phyloP scores from a whole-genome alignment of 2,888 invertebrate genomes.

The Nebria salina region DNA sequence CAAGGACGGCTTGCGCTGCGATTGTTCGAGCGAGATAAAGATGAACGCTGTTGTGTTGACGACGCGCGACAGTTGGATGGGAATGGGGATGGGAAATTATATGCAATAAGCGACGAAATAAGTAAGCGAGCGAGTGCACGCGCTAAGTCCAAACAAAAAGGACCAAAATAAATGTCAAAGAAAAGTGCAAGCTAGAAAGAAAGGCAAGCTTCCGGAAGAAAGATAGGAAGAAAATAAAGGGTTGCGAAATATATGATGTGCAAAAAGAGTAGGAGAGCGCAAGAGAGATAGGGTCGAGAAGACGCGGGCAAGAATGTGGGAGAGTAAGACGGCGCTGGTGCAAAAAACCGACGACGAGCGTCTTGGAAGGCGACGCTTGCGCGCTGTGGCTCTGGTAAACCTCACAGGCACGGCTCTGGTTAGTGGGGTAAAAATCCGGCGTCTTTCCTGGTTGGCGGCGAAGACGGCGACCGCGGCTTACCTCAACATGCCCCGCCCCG shows the following conservation, averaged over 20 bases:
- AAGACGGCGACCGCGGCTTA: conserved; percentile 63
- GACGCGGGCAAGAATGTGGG: conserved; percentile 33
- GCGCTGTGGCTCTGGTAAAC: conserved; percentile 63
- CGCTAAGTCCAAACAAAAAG: conserved; percentile 47
- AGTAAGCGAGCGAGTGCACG: conserved; percentile 36
- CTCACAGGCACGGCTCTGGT: conserved; percentile 66
- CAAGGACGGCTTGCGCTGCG: conserved; percentile 13
- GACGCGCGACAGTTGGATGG: conserved; percentile 20
- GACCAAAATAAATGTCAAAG: conserved; percentile 47
- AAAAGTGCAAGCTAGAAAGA: conserved; percentile 43
- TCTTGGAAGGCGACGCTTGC: conserved; percentile 56
- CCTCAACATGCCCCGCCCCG: conserved; percentile 65
- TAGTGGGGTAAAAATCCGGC: conserved; percentile 65
- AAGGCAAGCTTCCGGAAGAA: conserved; percentile 5
- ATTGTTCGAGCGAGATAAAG: neutral
- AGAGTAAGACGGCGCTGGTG: conserved; percentile 56
- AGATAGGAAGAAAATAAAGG: conserved; percentile 40
- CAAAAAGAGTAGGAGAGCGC: conserved; percentile 33
- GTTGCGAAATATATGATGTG: conserved; percentile 47
- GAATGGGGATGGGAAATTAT: conserved; percentile 44
- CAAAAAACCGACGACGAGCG: conserved; percentile 55
- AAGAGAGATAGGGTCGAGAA: conserved; percentile 17
- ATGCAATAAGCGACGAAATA: conserved; percentile 47
- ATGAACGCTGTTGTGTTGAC: neutral
- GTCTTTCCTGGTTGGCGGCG: conserved; percentile 66